These are phyloP conservation scores for Helicorthomorpha holstii DNA, from an alignment of 1,140 invertebrate genomes.

Conservation along the genomic window DNA sequence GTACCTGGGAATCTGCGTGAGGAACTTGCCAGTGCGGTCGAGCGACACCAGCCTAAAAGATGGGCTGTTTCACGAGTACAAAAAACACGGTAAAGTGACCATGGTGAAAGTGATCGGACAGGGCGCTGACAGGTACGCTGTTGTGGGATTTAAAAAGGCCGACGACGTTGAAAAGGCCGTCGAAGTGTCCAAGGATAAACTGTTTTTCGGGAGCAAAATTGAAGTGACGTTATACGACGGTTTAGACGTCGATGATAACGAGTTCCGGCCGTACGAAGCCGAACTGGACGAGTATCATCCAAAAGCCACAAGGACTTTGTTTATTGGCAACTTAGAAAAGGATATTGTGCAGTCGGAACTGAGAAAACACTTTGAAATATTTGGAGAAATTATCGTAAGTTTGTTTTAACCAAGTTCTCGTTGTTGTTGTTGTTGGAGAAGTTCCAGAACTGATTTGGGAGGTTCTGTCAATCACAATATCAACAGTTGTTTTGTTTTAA, in stretches of 20 bases:
- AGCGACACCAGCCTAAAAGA: constrained; percentile 86
- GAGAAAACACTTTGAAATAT: constrained; percentile 76
- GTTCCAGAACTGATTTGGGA: no score
- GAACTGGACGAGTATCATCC: constrained; percentile 91
- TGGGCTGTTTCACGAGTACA: constrained; percentile 94
- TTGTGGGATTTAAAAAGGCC: constrained; percentile 87
- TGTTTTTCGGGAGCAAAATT: constrained; percentile 90
- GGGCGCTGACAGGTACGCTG: constrained; percentile 61
- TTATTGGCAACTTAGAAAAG: constrained; percentile 86
- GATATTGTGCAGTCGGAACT: constrained; percentile 75
- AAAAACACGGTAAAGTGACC: constrained; percentile 93
- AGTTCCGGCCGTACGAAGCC: constrained; percentile 78
- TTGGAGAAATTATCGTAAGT: constrained; percentile 85
- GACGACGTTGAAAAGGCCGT: constrained; percentile 91
- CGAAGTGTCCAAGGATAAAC: constrained; percentile 85
- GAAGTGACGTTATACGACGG: constrained; percentile 75
- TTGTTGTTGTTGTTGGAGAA: not conserved
- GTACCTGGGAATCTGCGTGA: constrained; percentile 75
- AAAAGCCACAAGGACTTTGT: constrained; percentile 72
- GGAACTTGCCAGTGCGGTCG: constrained; percentile 72
- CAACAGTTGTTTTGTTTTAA: no score
- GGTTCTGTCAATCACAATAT: no score
- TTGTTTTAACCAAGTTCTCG: not conserved
- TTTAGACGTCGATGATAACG: constrained; percentile 69
- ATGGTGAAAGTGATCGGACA: constrained; percentile 78